These are phyloP conservation scores for Drosophila insularis DNA, from an alignment of 1,140 invertebrate genomes.

Conservation along the genomic window DNA sequence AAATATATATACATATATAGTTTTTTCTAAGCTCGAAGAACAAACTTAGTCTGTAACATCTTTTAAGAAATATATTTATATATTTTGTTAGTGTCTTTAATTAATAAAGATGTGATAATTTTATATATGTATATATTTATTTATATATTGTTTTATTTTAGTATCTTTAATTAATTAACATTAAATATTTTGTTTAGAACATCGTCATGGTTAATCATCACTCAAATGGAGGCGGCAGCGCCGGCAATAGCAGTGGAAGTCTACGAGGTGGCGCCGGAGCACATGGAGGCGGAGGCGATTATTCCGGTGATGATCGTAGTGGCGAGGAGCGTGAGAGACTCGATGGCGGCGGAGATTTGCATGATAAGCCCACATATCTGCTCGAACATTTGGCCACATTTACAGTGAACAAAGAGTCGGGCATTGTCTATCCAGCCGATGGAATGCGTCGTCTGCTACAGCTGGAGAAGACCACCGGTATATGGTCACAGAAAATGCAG, in stretches of 20 bases:
- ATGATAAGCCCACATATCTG: slow-evolving; percentile 90
- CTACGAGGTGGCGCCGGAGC: slow-evolving; percentile 42
- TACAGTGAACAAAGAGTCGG: slow-evolving; percentile 94
- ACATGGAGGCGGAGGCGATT: slow-evolving; percentile 66
- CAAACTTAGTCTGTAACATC: too few relatives aligned
- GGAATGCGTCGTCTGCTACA: slow-evolving; percentile 97
- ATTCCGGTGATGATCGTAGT: slow-evolving; percentile 79
- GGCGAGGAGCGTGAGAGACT: slow-evolving; percentile 72
- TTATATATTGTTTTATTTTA: too few relatives aligned
- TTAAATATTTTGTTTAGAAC: not conserved
- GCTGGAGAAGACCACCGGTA: slow-evolving; percentile 96
- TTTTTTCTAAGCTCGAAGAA: too few relatives aligned
- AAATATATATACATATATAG: too few relatives aligned
- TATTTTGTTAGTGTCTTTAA: too few relatives aligned
- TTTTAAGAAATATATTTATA: too few relatives aligned
- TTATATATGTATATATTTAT: too few relatives aligned
- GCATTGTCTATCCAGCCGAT: slow-evolving; percentile 94
- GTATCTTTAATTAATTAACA: too few relatives aligned
- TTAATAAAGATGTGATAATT: too few relatives aligned
- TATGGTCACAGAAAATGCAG: slow-evolving; percentile 99
- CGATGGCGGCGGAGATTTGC: slow-evolving; percentile 64
- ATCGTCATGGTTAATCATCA: slow-evolving; percentile 68
- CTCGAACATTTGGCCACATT: slow-evolving; percentile 99
- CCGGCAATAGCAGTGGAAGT: slow-evolving; percentile 66
- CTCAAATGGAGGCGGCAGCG: slow-evolving; percentile 69